phyloP scores from a whole-genome alignment of 2,113 vertebrate genomes.

The Columba janthina region DNA sequence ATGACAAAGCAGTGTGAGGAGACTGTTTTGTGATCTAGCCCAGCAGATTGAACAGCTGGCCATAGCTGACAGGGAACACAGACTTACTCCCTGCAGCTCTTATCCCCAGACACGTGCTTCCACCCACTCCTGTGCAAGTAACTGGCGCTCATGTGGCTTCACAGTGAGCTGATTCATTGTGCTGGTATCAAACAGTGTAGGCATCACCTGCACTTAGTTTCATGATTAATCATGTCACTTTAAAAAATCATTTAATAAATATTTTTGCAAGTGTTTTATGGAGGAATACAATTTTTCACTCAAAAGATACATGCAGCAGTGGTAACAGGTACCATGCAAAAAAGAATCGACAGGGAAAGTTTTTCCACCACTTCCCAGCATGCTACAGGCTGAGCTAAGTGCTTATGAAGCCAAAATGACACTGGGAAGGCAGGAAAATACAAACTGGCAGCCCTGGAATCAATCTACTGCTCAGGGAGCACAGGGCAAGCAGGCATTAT shows the following conservation, averaged over 20 bases:
- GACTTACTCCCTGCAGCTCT: neutral
- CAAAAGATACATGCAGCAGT: neutral
- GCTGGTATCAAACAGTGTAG: neutral
- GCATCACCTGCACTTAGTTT: neutral
- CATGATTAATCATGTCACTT: neutral
- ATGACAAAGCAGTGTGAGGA: neutral
- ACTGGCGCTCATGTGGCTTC: neutral
- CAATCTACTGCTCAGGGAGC: neutral
- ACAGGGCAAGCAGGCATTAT: neutral
- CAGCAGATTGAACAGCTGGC: neutral
- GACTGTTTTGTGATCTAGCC: neutral
- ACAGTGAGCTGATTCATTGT: neutral
- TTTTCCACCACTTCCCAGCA: neutral
- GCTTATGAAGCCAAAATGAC: neutral
- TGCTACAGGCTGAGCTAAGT: neutral
- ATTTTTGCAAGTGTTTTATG: neutral
- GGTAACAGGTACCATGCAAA: neutral
- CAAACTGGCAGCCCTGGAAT: neutral
- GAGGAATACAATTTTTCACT: neutral
- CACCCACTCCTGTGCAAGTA: fast-evolving
- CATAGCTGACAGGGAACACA: neutral
- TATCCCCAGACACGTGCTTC: neutral
- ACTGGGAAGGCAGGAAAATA: neutral
- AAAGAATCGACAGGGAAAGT: fast-evolving
- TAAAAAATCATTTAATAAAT: neutral